Percentiles rank a stretch among this genome's conserved stretches.
Evolutionary conservation across 2,113 vertebrate genomes (phyloP).

Genomic region (Alces alces): DNA sequence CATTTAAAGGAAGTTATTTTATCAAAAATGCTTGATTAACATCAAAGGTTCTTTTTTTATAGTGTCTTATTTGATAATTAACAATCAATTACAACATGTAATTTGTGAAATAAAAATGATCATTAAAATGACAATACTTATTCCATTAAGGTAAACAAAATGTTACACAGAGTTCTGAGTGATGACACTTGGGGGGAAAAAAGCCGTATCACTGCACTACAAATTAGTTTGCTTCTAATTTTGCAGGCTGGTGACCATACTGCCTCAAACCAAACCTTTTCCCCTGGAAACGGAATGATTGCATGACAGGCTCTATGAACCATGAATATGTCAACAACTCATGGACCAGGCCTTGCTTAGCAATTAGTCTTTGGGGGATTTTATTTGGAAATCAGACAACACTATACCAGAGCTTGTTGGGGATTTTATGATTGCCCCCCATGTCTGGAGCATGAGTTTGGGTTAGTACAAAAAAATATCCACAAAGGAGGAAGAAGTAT

Average conservation of each 20-base stretch:
- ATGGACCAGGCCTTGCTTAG: constrained; percentile 75
- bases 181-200: constrained; percentile 58
- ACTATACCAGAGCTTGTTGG: constrained; percentile 56
- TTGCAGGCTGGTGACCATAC: constrained; percentile 77
- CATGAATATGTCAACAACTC: constrained; percentile 78
- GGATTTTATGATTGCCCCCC: constrained; percentile 59
- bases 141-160: constrained; percentile 79
- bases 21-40: constrained; percentile 71
- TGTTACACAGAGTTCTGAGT: constrained; percentile 66
- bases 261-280: constrained; percentile 81
- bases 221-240: constrained; percentile 85
- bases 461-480: constrained; percentile 13
- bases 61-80: constrained; percentile 72
- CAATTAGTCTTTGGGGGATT: constrained; percentile 76
- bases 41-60: constrained; percentile 68
- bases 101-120: constrained; percentile 70
- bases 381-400: constrained; percentile 75
- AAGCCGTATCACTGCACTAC: constrained; percentile 74
- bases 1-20: constrained; percentile 68
- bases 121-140: constrained; percentile 78
- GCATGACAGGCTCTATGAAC: constrained; percentile 77
- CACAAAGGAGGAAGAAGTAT: neutral
- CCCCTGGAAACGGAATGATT: constrained; percentile 79
- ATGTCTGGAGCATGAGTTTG: constrained; percentile 47
- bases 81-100: constrained; percentile 72